Evolutionary conservation across 2,797 vertebrate species (phyloP), one percentile per base, ranked within the genome.

Genomic region (Agapornis canus): DNA sequence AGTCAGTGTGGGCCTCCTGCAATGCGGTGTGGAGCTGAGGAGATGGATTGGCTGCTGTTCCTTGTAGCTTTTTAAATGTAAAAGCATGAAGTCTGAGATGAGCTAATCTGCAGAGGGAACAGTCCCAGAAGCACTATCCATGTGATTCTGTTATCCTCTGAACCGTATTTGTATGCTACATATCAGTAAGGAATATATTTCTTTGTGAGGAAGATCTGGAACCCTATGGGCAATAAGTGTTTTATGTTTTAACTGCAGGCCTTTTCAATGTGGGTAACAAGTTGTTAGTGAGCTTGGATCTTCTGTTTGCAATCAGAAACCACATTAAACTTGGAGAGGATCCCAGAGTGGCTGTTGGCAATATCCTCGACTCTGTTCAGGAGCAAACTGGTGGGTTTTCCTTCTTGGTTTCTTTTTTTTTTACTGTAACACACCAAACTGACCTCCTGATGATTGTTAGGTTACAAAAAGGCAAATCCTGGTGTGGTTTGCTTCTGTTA

Each of bases 201-300:
- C 16, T 22, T 59, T 61, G 15, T 60, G 51, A 79, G 43, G 43
- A 63, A 23, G 49, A 65, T 86, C 61, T 83, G 88, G n/a, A 90
- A 6, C 52, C 20, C 26, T 42, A 3, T 18, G 83, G 82, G 35
- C 26, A 90, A 7, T 78, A 88, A 82, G 37, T 75, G 54, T 93
- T 64, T 93, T 95, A 43, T 94, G 45, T 94, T 92, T 93, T 90
- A 92, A 96, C 56, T 87, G 35, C 97, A 99, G 99, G 99, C 96
- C 98, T 99, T 93, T 99, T 99, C 97, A 99, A 99, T 73, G 98
- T 99, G 91, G 99, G 99, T 21, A 99, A 99, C 96, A 98, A 98
- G 94, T 96, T 99, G 77, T 97, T 99, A n/a, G 99, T 99, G 93
- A 99, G 98, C 91, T 97, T 99, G 57, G 99, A 99, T 96, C 98